Conservation (phyloP, 2,888 invertebrate genomes). For the Caenorhabditis imperialis region DNA sequence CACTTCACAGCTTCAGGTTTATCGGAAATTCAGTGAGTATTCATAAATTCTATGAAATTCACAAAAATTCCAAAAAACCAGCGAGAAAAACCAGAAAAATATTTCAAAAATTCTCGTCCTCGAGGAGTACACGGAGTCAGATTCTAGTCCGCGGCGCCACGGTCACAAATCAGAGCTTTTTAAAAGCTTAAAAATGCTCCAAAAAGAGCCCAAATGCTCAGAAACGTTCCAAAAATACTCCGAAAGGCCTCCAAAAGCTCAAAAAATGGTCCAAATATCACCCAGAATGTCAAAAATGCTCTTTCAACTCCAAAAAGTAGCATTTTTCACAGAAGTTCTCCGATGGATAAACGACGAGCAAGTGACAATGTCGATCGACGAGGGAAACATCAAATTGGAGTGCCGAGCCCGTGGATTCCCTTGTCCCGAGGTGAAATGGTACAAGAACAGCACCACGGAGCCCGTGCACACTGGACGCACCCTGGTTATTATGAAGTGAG, state of each 20-base stretch:
- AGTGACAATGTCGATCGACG: slow-evolving; percentile 41
- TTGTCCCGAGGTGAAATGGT: slow-evolving; percentile 79
- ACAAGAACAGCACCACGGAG: slow-evolving; percentile 44
- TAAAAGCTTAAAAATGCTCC: no score
- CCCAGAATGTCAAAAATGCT: no score
- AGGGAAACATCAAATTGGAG: slow-evolving; percentile 58
- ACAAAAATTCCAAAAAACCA: not conserved
- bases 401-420: slow-evolving; percentile 79
- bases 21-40: slow-evolving; percentile 74
- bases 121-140: slow-evolving; percentile 15
- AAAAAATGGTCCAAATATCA: no score
- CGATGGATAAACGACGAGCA: slow-evolving; percentile 40
- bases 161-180: no score
- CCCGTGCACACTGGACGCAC: slow-evolving; percentile 22
- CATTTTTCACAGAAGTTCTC: slow-evolving; percentile 22
- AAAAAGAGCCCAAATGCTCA: no score
- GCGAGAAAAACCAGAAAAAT: no score
- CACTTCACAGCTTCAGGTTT: slow-evolving; percentile 70
- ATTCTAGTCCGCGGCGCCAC: no score
- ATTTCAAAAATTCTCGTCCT: slow-evolving; percentile 1
- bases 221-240: no score
- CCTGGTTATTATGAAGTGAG: slow-evolving; percentile 6
- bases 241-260: no score
- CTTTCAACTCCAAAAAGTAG: no score
- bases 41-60: not conserved